Base-by-base conservation (phyloP, 2,113 vertebrate genomes). In the Proterorhinus semilunaris region DNA sequence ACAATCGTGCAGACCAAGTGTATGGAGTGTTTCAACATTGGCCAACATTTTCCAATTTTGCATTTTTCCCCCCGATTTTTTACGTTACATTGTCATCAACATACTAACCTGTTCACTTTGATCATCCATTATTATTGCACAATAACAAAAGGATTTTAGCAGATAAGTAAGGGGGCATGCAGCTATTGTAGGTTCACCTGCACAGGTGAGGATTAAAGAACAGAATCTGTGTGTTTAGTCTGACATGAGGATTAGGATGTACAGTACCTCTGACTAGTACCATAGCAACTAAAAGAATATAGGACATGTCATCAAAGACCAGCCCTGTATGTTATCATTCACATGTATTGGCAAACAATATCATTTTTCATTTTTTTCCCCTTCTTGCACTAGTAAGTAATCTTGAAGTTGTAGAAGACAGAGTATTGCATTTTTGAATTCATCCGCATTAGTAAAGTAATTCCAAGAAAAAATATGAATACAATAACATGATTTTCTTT, bases 151-250 rank as follows among this genome's bases (percentile, higher is more conserved):
- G 8, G 42, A 47, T 9, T 11, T 21, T 21, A 42, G 44, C 42
- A 54, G 48, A 13, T 62, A 59, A 63, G 68, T 62, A 16, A 55
- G 72, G 70, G 48, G 72, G 69, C 62, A 65, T 54, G 44, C 75
- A 16, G 59, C 47, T 67, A 69, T 62, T 70, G 66, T 72, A 48
- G 27, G 27, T 54, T 78, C 83, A 89, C 86, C 88, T 89, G 87
- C 74, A 68, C 52, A 75, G 76, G 71, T 78, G 70, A 74, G 67
- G 76, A 75, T 76, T 64, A 82, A 83, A 80, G 65, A 47, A 10
- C 49, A 55, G 69, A 69, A 84, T 88, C 76, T 78, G 81, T 72
- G 80, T 87, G 84, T 91, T 87, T 87, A 81, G 89, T 87, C 88
- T 90, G 83, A 83, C 72, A 75, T 65, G 73, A 63, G 77, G 80